Conservation (phyloP, 2,113 vertebrate species). For the Actenoides hombroni region DNA sequence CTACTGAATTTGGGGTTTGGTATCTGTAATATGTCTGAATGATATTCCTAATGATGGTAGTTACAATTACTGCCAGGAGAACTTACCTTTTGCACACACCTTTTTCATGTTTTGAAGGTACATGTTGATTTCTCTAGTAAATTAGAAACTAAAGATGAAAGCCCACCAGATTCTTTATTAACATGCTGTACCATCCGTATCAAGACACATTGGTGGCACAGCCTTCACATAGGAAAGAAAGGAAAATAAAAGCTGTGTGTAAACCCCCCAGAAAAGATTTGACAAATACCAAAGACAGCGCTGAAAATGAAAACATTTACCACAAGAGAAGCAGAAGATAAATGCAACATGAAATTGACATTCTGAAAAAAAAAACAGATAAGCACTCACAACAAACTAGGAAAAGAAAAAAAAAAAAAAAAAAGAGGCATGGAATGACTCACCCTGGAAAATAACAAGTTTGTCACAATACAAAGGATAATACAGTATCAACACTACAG, state of each 20-base stretch:
- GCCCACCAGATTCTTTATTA: neutral
- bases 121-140: accelerated
- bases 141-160: neutral
- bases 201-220: neutral
- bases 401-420: neutral
- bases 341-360: neutral
- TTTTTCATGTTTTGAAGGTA: neutral
- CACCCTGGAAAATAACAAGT: constrained; percentile 2
- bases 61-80: neutral
- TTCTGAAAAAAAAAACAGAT: neutral
- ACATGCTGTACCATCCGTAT: neutral
- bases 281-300: neutral
- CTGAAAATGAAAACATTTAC: neutral
- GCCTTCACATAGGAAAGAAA: neutral
- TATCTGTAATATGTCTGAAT: neutral
- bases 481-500: neutral
- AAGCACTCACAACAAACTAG: neutral
- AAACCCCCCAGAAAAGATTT: neutral
- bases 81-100: neutral
- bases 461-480: constrained; percentile 19
- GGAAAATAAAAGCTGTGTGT: neutral
- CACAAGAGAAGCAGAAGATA: neutral
- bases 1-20: neutral
- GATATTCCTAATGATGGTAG: neutral
- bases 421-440: neutral